Evolutionary conservation across 2,797 vertebrate species (phyloP), one percentile per base, ranked within the genome.

Genomic region (Liparis tanakae): DNA sequence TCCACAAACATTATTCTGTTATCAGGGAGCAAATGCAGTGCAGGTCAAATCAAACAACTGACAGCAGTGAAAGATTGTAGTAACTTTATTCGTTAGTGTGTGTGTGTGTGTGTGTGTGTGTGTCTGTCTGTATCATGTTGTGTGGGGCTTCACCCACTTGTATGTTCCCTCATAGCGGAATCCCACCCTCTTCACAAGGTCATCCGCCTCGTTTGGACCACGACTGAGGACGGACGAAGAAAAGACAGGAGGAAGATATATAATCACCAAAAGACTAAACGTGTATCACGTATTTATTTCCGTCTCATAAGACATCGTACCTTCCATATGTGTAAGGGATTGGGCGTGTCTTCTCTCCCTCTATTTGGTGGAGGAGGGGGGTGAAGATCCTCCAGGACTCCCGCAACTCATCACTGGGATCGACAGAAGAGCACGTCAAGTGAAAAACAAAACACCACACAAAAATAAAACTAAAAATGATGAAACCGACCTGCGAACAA

Each of bases 361-460:
- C 96, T 0, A 97, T 95, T 73, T 93, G 89, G 85, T 97, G 95
- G 56, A 98, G 94, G 59, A 98, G 91, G 0, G 96, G 97, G 7
- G 96, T 98, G 80, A 98, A 96, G 78, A 98, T 97, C 64, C 95
- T 94, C 97, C 97, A 98, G 67, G 97, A 96, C 87, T 98, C 96
- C 41, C 80, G 93, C 68, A 98, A 88, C 90, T 98, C 97, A 64
- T 98, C 97, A 62, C 97, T 97, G 78, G 20, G 10, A 55, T 5
- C 80, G 25, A 63, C 37, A 64, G 10, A 58, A 44, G 13, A 56
- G 10, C 20, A 48, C 39, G 34, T 71, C 4, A 67, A 13, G 22
- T 62, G 33, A 18, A 44, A 0, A 46, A 10, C 51, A 53, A 36
- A 58, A 44, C 0, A 60, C 0, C 3, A 36, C 34, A 43, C 46